Base-by-base conservation (phyloP, 2,888 invertebrate species). In the Crioceris asparagi region DNA sequence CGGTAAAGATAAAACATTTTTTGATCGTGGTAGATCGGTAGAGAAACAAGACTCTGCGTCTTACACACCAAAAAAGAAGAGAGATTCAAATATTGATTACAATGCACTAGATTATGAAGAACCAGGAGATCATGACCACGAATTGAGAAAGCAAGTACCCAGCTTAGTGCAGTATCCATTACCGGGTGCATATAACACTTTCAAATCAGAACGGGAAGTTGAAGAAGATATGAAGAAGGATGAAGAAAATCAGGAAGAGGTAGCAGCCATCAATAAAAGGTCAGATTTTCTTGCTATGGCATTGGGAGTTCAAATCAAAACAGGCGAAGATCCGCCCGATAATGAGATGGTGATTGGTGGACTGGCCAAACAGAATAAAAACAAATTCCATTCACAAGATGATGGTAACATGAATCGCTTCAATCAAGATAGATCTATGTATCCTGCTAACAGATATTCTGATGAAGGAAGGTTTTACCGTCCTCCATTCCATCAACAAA, bases 81-180 rank as follows among this genome's bases (percentile, higher is more conserved):
- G 46, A n/a, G 51, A 53, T 33, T 55, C 55, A 38, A n/a, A n/a
- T n/a, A 69, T 80, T 7, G 82, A 82, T 53, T 78, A 82, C 60
- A 81, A 82, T 53, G 82, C 82, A 0, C 52, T 82, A 43, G 82
- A 82, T 55, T 82, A 82, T 50, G 82, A 82, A 54, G 61, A 60
- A 18, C 59, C 59, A 32, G 61, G 61, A 16, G 58, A 60, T 1
- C 59, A 60, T 18, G 59, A 61, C 3, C 59, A 60, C 27, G 56
- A 59, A 8, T 23, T 51, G 12, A 45, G 53, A 0, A 51, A 45
- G 30, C 60, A 57, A 35, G 61, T 64, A 3, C 62, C 62, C 6
- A 64, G 65, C 49, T 51, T 66, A 44, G 63, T 66, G 3, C 65
- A 65, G 43, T 66, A 66, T 48, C 65, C 66, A 0, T 44, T 64